Evolutionary conservation across 2,888 invertebrate genomes (phyloP).

Genomic region (Machimus rusticus): DNA sequence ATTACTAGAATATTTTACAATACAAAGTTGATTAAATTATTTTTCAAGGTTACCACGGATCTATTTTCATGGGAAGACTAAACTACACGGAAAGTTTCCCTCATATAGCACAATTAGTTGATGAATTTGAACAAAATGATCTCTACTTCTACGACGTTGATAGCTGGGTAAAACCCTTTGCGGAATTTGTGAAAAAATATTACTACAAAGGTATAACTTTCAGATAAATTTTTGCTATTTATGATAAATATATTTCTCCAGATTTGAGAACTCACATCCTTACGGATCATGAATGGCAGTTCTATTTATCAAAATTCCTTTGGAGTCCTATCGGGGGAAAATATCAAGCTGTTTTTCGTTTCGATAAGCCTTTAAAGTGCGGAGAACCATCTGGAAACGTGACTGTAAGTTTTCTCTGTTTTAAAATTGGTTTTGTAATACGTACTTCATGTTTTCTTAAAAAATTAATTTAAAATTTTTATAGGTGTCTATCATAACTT

Average conservation of each 20-base stretch:
- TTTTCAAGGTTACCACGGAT: constrained; percentile 64
- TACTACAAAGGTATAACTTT: constrained; percentile 65
- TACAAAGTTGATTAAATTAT: not conserved
- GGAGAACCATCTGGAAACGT: constrained; percentile 69
- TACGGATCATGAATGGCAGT: constrained; percentile 67
- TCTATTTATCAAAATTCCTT: constrained; percentile 73
- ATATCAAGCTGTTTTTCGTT: constrained; percentile 74
- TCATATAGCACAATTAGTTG: constrained; percentile 67
- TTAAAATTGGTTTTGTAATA: not conserved
- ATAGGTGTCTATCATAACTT: constrained; percentile 57
- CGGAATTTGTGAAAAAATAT: constrained; percentile 68
- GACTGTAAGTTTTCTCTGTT: constrained; percentile 56
- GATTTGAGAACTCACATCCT: constrained; percentile 64
- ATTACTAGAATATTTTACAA: too few relatives aligned
- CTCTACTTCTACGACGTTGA: constrained; percentile 67
- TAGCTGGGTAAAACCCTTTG: constrained; percentile 74
- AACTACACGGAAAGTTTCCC: constrained; percentile 71
- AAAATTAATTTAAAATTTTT: not conserved
- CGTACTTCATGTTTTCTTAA: too few relatives aligned
- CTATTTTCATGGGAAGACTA: constrained; percentile 72
- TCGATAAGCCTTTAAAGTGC: constrained; percentile 69
- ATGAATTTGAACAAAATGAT: constrained; percentile 65
- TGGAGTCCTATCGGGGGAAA: constrained; percentile 74
- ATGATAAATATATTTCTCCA: constrained; percentile 51
- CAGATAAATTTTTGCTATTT: not conserved